Evolutionary conservation across 2,113 vertebrate genomes (phyloP).

Genomic region (Reinhardtius hippoglossoides): DNA sequence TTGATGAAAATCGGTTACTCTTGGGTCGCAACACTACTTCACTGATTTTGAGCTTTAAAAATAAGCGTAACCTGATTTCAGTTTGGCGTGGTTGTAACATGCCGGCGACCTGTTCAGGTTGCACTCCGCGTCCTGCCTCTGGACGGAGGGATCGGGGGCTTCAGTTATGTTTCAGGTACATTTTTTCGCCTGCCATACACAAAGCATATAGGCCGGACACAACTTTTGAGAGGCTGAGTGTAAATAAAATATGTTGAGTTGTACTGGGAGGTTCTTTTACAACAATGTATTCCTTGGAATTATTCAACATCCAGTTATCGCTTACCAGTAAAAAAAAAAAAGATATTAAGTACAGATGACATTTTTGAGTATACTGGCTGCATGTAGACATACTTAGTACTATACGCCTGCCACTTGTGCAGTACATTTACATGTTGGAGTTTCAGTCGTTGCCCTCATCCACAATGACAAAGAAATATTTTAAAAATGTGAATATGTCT

Average conservation of each 20-base stretch:
- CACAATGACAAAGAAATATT: not conserved
- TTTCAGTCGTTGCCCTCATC: not conserved
- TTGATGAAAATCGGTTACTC: conserved; percentile 2
- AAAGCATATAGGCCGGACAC: conserved; percentile 25
- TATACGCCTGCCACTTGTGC: not conserved
- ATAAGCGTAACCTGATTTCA: conserved; percentile 49
- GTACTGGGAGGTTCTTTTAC: not conserved
- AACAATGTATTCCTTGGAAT: not conserved
- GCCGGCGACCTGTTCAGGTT: too few relatives aligned
- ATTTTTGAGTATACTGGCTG: too few relatives aligned
- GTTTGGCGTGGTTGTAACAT: not conserved
- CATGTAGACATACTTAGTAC: not conserved
- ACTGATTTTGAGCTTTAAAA: conserved; percentile 46
- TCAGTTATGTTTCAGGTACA: too few relatives aligned
- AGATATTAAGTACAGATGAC: too few relatives aligned
- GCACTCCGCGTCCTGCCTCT: too few relatives aligned
- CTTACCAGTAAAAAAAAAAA: not conserved
- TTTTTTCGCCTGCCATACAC: not conserved
- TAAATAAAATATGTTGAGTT: conserved; percentile 28
- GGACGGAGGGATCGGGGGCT: too few relatives aligned
- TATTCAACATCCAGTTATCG: not conserved
- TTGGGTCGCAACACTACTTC: conserved; percentile 12
- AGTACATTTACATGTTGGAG: not conserved
- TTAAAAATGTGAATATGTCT: not conserved
- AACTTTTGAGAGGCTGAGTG: conserved; percentile 34